Evolutionary conservation across 2,888 invertebrate genomes (phyloP).

Genomic region (Cylindroiulus punctatus): DNA sequence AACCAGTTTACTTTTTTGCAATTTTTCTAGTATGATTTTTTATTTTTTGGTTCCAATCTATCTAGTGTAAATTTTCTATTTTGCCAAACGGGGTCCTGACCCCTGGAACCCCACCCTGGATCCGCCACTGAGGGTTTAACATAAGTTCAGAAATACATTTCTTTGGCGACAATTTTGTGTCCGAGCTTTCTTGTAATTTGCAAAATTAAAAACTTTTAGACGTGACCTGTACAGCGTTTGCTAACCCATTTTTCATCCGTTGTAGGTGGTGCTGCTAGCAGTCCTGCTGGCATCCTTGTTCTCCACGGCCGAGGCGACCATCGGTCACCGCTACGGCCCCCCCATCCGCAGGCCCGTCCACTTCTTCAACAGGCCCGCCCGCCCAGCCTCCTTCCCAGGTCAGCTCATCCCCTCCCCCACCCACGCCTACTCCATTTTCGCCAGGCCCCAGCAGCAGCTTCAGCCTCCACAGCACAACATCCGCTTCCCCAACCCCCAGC

Average conservation of each 20-base stretch:
- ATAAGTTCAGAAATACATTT: no score
- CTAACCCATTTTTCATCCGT: neutral
- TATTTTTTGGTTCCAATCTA: no score
- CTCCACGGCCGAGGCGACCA: slow-evolving; percentile 43
- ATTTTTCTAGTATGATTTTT: no score
- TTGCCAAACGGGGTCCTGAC: no score
- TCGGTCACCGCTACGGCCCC: slow-evolving; percentile 49
- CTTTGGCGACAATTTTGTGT: no score
- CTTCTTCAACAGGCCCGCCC: neutral
- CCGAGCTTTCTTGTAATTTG: no score
- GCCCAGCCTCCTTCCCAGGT: slow-evolving; percentile 32
- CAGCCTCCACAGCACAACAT: slow-evolving; percentile 34
- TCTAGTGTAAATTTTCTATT: no score
- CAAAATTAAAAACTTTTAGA: no score
- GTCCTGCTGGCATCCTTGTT: slow-evolving; percentile 30
- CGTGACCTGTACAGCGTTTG: neutral
- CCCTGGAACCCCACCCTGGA: no score
- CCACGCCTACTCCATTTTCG: slow-evolving; percentile 55
- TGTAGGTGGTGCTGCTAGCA: slow-evolving; percentile 38
- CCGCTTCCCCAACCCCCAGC: slow-evolving; percentile 34
- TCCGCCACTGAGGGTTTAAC: no score
- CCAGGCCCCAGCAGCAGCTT: slow-evolving; percentile 55
- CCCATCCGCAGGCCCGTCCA: slow-evolving; percentile 46
- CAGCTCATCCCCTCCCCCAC: slow-evolving; percentile 52
- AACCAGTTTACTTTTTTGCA: no score